These are phyloP conservation scores for Porites cylindrica DNA, from an alignment of 92 coral and sea anemone genomes.

Conservation along the genomic window DNA sequence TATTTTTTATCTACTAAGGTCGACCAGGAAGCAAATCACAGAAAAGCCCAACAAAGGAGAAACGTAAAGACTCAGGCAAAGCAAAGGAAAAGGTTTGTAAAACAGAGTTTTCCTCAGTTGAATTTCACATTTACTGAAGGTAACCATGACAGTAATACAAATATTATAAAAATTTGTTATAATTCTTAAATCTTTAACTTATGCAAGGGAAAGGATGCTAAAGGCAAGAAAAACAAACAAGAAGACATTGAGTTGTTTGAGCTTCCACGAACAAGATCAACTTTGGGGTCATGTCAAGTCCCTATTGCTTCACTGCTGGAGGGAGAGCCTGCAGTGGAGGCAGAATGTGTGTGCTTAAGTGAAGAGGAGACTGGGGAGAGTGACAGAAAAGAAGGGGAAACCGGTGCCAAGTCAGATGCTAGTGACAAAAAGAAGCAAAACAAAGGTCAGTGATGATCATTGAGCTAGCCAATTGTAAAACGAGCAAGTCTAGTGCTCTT, in stretches of 20 bases:
- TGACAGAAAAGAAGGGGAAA: constrained; percentile 45
- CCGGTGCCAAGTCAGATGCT: constrained; percentile 65
- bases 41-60: constrained; percentile 56
- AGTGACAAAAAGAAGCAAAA: constrained; percentile 76
- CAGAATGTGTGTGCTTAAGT: constrained; percentile 62
- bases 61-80: constrained; percentile 67
- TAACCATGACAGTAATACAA: neutral
- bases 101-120: neutral
- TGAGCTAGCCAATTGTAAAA: neutral
- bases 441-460: constrained; percentile 64
- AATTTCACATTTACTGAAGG: neutral
- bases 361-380: constrained; percentile 40
- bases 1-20: constrained; percentile 34
- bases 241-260: constrained; percentile 90
- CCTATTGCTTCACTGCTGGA: constrained; percentile 78
- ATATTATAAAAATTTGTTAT: neutral
- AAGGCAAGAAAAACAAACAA: constrained; percentile 88
- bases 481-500: too few relatives aligned
- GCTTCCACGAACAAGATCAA: constrained; percentile 83
- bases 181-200: neutral
- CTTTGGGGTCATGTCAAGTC: constrained; percentile 86
- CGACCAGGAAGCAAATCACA: constrained; percentile 76
- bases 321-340: constrained; percentile 77
- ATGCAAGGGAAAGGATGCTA: constrained; percentile 69
- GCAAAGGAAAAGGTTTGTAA: constrained; percentile 54